These are phyloP conservation scores for Ploceus nigricollis DNA, from an alignment of 2,113 vertebrate genomes.

Conservation along the genomic window DNA sequence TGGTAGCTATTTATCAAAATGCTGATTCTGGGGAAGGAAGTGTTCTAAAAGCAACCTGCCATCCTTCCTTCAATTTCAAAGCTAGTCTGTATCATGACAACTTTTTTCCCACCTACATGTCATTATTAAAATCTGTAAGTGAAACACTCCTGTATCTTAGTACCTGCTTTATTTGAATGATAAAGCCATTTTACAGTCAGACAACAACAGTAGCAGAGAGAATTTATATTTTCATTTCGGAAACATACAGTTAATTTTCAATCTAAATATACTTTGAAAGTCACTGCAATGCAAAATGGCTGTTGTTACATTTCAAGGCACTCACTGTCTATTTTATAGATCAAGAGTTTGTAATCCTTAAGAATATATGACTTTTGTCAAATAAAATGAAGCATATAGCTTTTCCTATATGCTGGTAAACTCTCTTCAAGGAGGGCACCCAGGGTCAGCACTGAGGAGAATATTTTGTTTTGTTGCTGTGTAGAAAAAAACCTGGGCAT, in stretches of 20 bases:
- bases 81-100: neutral
- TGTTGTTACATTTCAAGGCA: neutral
- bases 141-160: neutral
- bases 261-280: neutral
- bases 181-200: neutral
- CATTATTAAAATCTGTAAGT: neutral
- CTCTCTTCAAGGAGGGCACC: neutral
- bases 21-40: neutral
- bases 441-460: neutral
- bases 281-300: neutral
- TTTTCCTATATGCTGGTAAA: neutral
- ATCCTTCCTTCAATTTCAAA: neutral
- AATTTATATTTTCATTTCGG: neutral
- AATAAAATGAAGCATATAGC: neutral
- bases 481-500: neutral
- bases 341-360: neutral
- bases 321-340: neutral
- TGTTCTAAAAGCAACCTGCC: neutral
- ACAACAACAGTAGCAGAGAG: neutral
- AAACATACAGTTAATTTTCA: neutral
- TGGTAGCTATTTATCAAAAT: neutral
- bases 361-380: neutral
- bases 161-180: neutral
- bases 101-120: neutral
- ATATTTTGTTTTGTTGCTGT: neutral